A percentile compares a stretch with the other conserved stretches of the same genome.
Evolutionary conservation across 2,113 vertebrate species (phyloP).

Genomic region (Atherinomorus stipes): DNA sequence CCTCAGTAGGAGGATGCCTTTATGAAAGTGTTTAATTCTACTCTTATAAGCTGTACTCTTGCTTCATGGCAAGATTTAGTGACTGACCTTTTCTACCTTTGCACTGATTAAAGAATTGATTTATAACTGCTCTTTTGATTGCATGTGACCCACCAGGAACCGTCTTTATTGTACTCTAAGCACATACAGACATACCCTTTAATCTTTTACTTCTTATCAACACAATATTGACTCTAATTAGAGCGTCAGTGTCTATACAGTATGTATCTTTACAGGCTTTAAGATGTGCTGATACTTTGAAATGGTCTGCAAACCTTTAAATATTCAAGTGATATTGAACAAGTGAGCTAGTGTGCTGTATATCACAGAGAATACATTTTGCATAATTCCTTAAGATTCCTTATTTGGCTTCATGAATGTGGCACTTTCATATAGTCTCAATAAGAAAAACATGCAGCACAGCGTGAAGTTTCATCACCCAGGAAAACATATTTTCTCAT

Average conservation of each 20-base stretch:
- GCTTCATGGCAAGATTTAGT: conserved; percentile 33
- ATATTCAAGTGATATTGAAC: conserved; percentile 1
- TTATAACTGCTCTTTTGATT: conserved; percentile 46
- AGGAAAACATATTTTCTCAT: conserved; percentile 7
- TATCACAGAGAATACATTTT: conserved; percentile 12
- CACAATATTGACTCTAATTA: conserved; percentile 40
- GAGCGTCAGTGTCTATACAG: conserved; percentile 4
- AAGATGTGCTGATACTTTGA: conserved; percentile 1
- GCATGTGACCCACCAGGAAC: conserved; percentile 41
- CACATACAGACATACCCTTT: conserved; percentile 14
- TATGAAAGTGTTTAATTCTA: conserved; percentile 38
- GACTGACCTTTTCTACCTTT: conserved; percentile 14
- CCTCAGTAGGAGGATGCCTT: conserved; percentile 28
- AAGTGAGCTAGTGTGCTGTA: not conserved
- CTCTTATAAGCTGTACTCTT: conserved; percentile 33
- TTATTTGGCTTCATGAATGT: not conserved
- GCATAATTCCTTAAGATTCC: not conserved
- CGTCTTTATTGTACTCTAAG: conserved; percentile 33
- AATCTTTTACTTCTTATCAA: conserved; percentile 26
- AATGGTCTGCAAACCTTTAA: not conserved
- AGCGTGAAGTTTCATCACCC: not conserved
- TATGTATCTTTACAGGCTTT: conserved; percentile 22
- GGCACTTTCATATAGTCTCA: not conserved
- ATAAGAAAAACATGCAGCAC: conserved; percentile 3
- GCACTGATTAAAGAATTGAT: conserved; percentile 54